Percentiles rank a stretch among this genome's conserved stretches.
Conservation (phyloP, 2,113 vertebrate genomes). For the Rhea pennata region DNA sequence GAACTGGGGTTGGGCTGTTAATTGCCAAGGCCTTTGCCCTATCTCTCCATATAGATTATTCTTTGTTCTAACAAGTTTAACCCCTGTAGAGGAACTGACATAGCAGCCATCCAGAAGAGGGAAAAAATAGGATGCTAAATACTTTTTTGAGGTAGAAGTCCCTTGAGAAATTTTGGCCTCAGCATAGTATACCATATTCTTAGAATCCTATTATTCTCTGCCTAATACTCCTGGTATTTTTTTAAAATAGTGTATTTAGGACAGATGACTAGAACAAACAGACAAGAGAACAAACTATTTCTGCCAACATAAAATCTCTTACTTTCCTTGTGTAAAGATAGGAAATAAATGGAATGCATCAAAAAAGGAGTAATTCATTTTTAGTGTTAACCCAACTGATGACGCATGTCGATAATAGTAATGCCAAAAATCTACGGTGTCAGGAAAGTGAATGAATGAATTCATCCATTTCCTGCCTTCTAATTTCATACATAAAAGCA, state of each 20-base stretch:
- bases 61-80: not conserved
- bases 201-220: not conserved
- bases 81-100: not conserved
- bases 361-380: not conserved
- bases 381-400: not conserved
- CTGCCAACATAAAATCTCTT: not conserved
- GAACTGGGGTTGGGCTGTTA: not conserved
- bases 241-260: not conserved
- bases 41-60: not conserved
- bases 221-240: not conserved
- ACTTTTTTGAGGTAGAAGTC: not conserved
- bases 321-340: not conserved
- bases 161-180: not conserved
- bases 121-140: not conserved
- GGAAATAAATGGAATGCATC: not conserved
- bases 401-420: not conserved
- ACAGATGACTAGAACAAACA: not conserved
- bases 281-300: not conserved
- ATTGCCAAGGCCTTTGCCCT: not conserved
- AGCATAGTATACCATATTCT: not conserved
- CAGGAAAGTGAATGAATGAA: not conserved
- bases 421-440: not conserved
- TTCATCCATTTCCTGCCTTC: not conserved
- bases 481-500: not conserved
- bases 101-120: rapidly evolving